These are phyloP conservation scores for Panagrolaimus sp. DNA, from an alignment of 1,140 invertebrate genomes.

Conservation along the genomic window DNA sequence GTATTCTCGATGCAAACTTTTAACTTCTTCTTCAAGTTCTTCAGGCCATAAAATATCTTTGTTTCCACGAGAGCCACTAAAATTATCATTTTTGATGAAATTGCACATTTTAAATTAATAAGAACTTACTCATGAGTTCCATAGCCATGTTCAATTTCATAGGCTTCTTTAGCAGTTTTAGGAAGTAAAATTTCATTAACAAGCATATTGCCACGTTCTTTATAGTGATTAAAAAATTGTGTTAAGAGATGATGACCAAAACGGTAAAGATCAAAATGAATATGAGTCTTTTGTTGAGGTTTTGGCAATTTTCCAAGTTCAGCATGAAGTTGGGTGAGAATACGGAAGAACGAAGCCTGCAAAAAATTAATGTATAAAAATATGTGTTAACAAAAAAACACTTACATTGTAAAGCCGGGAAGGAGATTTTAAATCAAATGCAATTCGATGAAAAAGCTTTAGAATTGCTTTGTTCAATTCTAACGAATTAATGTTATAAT, in stretches of 20 bases:
- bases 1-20: conserved; percentile 15
- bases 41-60: conserved; percentile 12
- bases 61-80: neutral
- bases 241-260: conserved; percentile 39
- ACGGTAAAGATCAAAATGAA: conserved; percentile 32
- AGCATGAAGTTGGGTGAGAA: conserved; percentile 24
- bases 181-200: conserved; percentile 40
- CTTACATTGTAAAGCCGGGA: conserved; percentile 32
- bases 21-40: conserved; percentile 20
- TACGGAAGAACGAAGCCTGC: conserved; percentile 33
- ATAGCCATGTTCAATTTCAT: conserved; percentile 38
- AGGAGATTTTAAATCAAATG: conserved; percentile 38
- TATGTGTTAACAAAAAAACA: neutral
- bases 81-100: no score
- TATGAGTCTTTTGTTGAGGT: conserved; percentile 28
- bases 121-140: conserved; percentile 7
- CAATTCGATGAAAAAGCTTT: conserved; percentile 40
- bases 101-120: neutral
- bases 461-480: conserved; percentile 36
- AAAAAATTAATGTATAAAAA: conserved; percentile 17
- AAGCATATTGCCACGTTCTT: conserved; percentile 23
- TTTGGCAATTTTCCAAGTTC: conserved; percentile 19
- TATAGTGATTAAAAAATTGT: conserved; percentile 33
- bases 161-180: conserved; percentile 27
- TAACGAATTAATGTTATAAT: conserved; percentile 22